Percentiles rank a stretch among this genome's conserved stretches.
Conservation (phyloP, 2,797 vertebrate genomes). For the Malurus splendens region DNA sequence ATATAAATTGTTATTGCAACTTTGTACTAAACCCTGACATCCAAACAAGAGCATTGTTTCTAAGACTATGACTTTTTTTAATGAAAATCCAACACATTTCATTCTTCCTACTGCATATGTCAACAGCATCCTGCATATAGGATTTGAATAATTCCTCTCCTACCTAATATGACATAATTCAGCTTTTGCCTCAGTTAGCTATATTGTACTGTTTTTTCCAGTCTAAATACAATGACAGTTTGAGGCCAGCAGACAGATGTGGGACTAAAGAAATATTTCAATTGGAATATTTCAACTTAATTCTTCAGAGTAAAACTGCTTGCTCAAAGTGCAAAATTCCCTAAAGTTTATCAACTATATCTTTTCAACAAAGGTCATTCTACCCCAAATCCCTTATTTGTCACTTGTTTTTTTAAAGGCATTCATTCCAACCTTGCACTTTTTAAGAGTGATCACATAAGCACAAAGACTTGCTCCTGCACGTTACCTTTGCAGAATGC, state of each 20-base stretch:
- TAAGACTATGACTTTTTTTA: neutral
- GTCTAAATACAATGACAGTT: neutral
- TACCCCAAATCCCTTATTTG: neutral
- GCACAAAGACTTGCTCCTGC: neutral
- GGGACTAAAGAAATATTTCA: neutral
- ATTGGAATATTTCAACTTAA: neutral
- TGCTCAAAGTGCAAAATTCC: neutral
- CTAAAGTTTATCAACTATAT: neutral
- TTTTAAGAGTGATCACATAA: neutral
- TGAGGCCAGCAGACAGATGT: neutral
- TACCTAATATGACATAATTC: neutral
- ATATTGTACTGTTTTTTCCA: neutral
- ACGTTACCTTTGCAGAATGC: neutral
- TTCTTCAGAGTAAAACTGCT: neutral
- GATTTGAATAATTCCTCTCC: neutral
- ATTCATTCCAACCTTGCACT: neutral
- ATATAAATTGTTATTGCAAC: neutral
- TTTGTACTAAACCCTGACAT: neutral
- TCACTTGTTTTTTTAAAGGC: neutral
- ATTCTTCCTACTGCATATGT: neutral
- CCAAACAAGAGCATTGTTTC: neutral
- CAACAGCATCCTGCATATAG: neutral
- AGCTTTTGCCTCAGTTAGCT: neutral
- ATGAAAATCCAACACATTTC: neutral
- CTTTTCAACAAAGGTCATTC: neutral